Evolutionary conservation across 2,888 invertebrate genomes (phyloP).

Genomic region (Sturmia bella): DNA sequence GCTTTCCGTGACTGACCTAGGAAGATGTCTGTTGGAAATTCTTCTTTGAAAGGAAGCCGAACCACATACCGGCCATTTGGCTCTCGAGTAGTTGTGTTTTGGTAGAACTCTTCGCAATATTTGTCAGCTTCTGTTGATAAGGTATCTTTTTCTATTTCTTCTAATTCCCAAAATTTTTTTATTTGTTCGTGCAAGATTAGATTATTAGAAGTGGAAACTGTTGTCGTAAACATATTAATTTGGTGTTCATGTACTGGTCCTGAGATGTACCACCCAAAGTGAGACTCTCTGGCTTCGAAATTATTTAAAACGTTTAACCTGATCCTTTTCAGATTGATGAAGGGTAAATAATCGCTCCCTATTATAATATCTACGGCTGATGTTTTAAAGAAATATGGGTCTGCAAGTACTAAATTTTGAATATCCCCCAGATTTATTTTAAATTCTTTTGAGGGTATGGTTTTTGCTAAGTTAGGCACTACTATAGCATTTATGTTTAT

Average conservation of each 20-base stretch:
- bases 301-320: not conserved
- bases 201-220: not conserved
- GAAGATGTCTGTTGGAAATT: not conserved
- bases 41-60: conserved; percentile 10
- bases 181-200: not conserved
- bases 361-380: conserved; percentile 12
- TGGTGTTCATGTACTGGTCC: not conserved
- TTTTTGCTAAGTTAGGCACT: not conserved
- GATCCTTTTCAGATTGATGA: not conserved
- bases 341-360: conserved; percentile 3
- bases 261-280: conserved; percentile 4
- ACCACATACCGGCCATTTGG: not conserved
- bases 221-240: not conserved
- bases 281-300: conserved; percentile 2
- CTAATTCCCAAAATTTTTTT: conserved; percentile 32
- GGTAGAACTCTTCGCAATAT: conserved; percentile 11
- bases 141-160: not conserved
- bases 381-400: not conserved
- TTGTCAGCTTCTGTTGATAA: not conserved
- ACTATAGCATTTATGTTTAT: not conserved
- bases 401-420: not conserved
- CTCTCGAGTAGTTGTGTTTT: not conserved
- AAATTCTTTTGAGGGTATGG: not conserved
- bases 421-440: not conserved
- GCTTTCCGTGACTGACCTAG: not conserved